Percentiles rank a stretch among this genome's conserved stretches.
Evolutionary conservation across 2,888 invertebrate genomes (phyloP).

Genomic region (Pachycephus smyrnensis): DNA sequence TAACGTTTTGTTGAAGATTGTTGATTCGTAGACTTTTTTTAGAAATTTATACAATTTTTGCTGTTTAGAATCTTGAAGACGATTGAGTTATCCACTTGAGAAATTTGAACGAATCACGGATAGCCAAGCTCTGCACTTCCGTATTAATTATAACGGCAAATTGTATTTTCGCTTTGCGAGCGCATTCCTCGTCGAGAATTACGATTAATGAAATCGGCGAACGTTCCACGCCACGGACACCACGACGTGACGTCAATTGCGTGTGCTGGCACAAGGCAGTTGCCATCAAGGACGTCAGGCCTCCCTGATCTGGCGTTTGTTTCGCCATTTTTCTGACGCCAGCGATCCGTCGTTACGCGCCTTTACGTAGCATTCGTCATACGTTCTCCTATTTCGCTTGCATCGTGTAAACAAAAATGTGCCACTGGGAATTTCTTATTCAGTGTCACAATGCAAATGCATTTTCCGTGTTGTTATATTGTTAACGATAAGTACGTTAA

Average conservation of each 20-base stretch:
- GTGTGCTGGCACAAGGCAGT: constrained; percentile 40
- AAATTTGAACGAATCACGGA: background rate
- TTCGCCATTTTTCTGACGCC: constrained; percentile 24
- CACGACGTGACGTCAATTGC: constrained; percentile 46
- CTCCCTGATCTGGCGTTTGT: constrained; percentile 24
- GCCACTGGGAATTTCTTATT: background rate
- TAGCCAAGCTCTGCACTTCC: background rate
- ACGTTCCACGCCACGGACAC: constrained; percentile 25
- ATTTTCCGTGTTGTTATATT: background rate
- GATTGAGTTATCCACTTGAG: too few species aligned
- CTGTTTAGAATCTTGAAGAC: too few species aligned
- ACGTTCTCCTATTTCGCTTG: background rate
- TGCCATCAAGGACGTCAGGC: constrained; percentile 41
- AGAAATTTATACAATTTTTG: background rate
- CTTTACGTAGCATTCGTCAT: background rate
- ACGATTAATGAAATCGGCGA: constrained; percentile 44
- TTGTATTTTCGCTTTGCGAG: constrained; percentile 33
- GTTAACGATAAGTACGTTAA: background rate
- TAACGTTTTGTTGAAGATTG: background rate
- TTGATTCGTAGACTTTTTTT: background rate
- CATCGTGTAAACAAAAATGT: too few species aligned
- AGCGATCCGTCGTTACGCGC: background rate
- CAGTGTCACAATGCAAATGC: background rate
- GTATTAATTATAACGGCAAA: background rate
- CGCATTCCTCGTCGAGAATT: constrained; percentile 30